phyloP scores from a whole-genome alignment of 2,113 vertebrate genomes.

The Puma concolor region DNA sequence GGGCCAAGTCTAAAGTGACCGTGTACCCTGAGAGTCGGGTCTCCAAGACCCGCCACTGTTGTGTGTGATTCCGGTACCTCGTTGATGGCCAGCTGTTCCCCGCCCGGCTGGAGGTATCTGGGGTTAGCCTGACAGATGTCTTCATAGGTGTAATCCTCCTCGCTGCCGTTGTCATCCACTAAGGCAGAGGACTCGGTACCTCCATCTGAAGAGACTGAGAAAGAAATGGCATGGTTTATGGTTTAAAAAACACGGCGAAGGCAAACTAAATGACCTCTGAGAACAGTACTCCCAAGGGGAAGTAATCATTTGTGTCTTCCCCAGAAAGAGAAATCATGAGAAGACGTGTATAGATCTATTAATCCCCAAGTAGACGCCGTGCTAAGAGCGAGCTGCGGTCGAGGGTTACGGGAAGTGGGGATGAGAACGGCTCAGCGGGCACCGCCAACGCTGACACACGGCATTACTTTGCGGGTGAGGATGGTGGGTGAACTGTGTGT shows the following conservation, averaged over 20 bases:
- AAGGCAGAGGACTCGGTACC: conserved; percentile 87
- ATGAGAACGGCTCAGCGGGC: no score
- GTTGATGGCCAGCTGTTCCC: conserved; percentile 95
- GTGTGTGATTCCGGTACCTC: conserved; percentile 86
- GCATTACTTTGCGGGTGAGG: neutral
- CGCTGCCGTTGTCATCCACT: conserved; percentile 95
- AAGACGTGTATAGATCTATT: neutral
- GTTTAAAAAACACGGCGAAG: neutral
- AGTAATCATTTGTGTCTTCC: neutral
- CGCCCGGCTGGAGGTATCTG: conserved; percentile 93
- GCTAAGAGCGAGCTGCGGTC: neutral
- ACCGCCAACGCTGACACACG: accelerated
- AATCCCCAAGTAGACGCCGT: neutral
- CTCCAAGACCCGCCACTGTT: accelerated
- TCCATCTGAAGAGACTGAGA: conserved; percentile 89
- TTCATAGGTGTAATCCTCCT: conserved; percentile 96
- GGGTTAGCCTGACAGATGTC: conserved; percentile 92
- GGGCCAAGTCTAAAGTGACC: neutral
- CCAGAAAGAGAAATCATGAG: neutral
- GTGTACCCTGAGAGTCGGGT: neutral
- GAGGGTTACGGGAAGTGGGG: accelerated
- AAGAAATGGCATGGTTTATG: neutral
- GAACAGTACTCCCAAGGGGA: neutral
- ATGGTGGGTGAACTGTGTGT: neutral
- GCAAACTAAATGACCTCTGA: neutral